Conservation (phyloP, 1,140 invertebrate genomes). For the Drosophila virilis region DNA sequence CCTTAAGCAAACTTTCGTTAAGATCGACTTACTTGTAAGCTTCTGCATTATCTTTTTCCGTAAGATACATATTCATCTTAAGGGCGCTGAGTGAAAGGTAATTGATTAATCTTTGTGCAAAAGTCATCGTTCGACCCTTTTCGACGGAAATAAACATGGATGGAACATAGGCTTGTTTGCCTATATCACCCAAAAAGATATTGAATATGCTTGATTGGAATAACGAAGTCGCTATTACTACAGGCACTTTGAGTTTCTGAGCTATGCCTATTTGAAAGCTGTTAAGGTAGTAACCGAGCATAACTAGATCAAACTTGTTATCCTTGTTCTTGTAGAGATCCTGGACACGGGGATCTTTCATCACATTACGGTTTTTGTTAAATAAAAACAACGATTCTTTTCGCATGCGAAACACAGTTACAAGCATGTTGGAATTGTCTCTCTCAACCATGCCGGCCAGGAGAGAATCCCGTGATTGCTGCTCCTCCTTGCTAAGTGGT, state of each 20-base stretch:
- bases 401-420: slow-evolving; percentile 20
- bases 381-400: slow-evolving; percentile 30
- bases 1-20: neutral
- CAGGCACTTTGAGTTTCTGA: slow-evolving; percentile 60
- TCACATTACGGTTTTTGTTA: slow-evolving; percentile 25
- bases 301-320: slow-evolving; percentile 63
- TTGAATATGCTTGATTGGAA: slow-evolving; percentile 30
- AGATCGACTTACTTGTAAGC: slow-evolving; percentile 35
- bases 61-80: too few species aligned
- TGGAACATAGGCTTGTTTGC: too few species aligned
- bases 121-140: neutral
- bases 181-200: neutral
- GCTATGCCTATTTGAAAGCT: slow-evolving; percentile 59
- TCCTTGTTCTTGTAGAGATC: slow-evolving; percentile 54
- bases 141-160: too few species aligned
- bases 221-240: slow-evolving; percentile 44
- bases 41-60: slow-evolving; percentile 8
- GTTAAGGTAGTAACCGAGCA: slow-evolving; percentile 66
- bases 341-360: slow-evolving; percentile 36
- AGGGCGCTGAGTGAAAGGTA: neutral
- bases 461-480: neutral
- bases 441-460: slow-evolving; percentile 18
- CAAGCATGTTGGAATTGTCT: slow-evolving; percentile 31
- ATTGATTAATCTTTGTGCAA: neutral
- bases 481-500: slow-evolving; percentile 14